A percentile compares a stretch with the other conserved stretches of the same genome.
phyloP scores from a whole-genome alignment of 2,113 vertebrate genomes.

The Chloropsis hardwickii region DNA sequence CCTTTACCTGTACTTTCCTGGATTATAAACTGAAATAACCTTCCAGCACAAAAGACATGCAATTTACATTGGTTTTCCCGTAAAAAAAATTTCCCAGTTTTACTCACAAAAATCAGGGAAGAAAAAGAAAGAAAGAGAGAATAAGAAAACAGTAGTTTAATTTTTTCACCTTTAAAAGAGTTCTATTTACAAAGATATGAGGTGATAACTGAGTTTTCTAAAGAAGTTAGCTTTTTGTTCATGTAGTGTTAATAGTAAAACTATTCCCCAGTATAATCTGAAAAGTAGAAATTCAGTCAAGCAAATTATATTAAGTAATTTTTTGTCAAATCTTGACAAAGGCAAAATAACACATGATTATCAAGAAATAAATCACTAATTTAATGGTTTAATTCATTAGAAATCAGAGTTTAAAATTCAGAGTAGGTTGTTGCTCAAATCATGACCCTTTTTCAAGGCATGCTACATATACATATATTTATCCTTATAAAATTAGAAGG shows the following conservation, averaged over 20 bases:
- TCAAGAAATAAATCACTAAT: background rate
- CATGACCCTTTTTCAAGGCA: background rate
- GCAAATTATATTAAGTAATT: background rate
- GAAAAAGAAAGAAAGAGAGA: background rate
- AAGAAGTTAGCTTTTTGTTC: background rate
- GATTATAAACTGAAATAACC: background rate
- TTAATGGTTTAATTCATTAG: background rate
- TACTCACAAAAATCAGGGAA: background rate
- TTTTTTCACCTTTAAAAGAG: background rate
- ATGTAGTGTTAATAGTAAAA: background rate
- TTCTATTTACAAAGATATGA: background rate
- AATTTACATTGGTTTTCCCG: background rate
- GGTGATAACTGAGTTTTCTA: background rate
- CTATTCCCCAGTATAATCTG: background rate
- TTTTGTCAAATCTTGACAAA: background rate
- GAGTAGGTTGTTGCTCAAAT: background rate
- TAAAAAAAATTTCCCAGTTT: background rate
- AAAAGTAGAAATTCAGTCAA: background rate
- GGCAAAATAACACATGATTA: background rate
- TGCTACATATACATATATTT: background rate
- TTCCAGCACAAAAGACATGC: background rate
- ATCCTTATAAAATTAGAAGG: background rate
- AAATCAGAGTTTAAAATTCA: background rate
- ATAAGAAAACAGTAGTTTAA: background rate
- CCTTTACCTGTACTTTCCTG: background rate